phyloP scores from a whole-genome alignment of 1,140 invertebrate species.

The Apolygus lucorum region DNA sequence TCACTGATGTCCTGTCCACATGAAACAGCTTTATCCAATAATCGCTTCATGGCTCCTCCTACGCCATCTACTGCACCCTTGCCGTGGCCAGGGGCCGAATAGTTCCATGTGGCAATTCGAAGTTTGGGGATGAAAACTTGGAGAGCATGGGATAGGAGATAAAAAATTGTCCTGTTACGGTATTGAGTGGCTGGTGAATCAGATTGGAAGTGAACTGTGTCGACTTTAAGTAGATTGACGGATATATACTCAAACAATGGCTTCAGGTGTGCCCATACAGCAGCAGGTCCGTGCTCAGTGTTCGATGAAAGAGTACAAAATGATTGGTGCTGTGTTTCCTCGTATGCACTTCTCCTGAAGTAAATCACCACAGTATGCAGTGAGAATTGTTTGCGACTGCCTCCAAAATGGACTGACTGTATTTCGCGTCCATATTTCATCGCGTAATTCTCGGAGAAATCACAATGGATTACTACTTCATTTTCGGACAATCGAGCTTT shows the following conservation, averaged over 20 bases:
- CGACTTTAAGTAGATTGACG: background rate
- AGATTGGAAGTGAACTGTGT: slow-evolving; percentile 23
- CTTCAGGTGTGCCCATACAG: slow-evolving; percentile 38
- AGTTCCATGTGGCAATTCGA: no score
- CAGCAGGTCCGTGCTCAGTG: slow-evolving; percentile 36
- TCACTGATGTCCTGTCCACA: no score
- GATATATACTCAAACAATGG: slow-evolving; percentile 30
- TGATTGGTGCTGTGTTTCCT: slow-evolving; percentile 30
- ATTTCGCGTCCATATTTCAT: slow-evolving; percentile 37
- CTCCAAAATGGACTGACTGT: slow-evolving; percentile 36
- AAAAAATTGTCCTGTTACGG: slow-evolving; percentile 29
- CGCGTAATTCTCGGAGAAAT: slow-evolving; percentile 38
- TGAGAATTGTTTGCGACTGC: slow-evolving; percentile 34
- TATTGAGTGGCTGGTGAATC: slow-evolving; percentile 26
- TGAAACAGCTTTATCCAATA: no score
- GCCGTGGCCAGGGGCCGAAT: no score
- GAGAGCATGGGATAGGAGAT: no score
- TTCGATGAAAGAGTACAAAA: slow-evolving; percentile 39
- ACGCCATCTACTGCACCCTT: no score
- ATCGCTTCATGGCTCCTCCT: no score
- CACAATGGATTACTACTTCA: slow-evolving; percentile 35
- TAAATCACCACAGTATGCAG: slow-evolving; percentile 38
- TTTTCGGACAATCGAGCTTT: background rate
- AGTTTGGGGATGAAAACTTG: no score
- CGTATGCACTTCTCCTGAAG: slow-evolving; percentile 17